Evolutionary conservation across 2,888 invertebrate genomes (phyloP), one percentile per base, ranked within the genome.

Genomic region (Microctonus brassicae): DNA sequence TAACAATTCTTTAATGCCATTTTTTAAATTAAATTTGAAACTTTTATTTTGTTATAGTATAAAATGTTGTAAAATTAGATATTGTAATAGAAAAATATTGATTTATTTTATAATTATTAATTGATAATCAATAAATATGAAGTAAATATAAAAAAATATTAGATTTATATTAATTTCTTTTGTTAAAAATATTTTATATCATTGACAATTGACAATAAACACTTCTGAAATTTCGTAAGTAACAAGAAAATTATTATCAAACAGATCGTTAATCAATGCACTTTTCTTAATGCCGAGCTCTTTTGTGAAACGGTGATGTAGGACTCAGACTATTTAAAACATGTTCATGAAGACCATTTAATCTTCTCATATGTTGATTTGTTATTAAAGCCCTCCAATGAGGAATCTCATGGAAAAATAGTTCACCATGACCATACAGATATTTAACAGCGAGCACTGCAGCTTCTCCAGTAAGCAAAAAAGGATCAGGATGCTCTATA

Each of bases 321-420:
- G 89, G 88, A 74, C 93, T 90, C 82, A 92, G 89, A 82, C 93
- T 93, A 62, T 90, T 91, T 66, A 93, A 86, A 26, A 90, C 85
- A 81, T 93, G 90, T 0, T 90, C 91, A 61, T 90, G 87, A 4
- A 93, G 87, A 20, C 92, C 90, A 82, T 93, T 93, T 53, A 87
- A 83, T 66, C 88, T 84, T 70, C 93, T 87, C 24, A 90, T 86
- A 70, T 91, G 89, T 77, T 93, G 92, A 82, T 93, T 91, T 42
- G 88, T 88, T 10, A 92, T 84, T 4, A 93, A 81, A 0, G 92
- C 90, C 76, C 90, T 87, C 29, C 90, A 89, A 82, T 93, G 93
- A 0, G 93, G 93, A 76, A 91, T 90, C 63, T 93, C 91, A 68
- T 90, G 89, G 84, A 91, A 93, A 85, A 91, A 93, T 7, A 91